Evolutionary conservation across 2,888 invertebrate species (phyloP), one percentile per base, ranked within the genome.

Genomic region (Andrena chrysosceles): DNA sequence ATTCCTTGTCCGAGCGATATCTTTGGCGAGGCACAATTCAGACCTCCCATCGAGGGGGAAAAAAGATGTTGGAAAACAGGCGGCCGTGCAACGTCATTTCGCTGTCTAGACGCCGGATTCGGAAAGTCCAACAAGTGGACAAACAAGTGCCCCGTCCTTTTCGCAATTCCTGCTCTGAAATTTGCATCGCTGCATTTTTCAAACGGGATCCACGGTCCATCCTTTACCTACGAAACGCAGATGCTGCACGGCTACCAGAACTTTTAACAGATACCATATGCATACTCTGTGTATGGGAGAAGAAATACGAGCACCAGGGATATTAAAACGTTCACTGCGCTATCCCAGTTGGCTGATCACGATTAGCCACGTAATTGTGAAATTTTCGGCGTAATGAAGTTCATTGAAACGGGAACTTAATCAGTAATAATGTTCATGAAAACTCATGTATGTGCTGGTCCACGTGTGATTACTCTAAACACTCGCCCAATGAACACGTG

Each of bases 121-220:
- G 33, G 60, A 42, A 73, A 23, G 56, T 73, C 80, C 81, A 81
- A 81, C 81, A 81, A 79, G 81, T 79, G 81, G 80, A 79, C 62
- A 70, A 67, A 71, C 68, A 69, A 56, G 63, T 68, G 66, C 62
- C 35, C 23, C 54, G 49, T 29, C 63, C 33, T 20, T 63, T 23
- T 26, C 31, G 66, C 42, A 31, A 54, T 48, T 33, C 42, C 20
- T 20, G 10, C 52, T 23, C 35, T 42, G n/a, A 33, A 77, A 64
- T 70, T 77, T 80, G 56, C 69, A 59, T 77, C 20, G 10, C 20
- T 2, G 29, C 8, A 8, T 13, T 31, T 8, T 33, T 26, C 5
- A 71, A 31, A 29, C 13, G 26, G 48, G n/a, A 23, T 26, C 56
- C 56, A 23, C 23, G 42, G 42, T 23, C 23, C 56, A 52, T 8